phyloP scores from a whole-genome alignment of 2,888 invertebrate species.

The Gonocerus acuteangulatus region DNA sequence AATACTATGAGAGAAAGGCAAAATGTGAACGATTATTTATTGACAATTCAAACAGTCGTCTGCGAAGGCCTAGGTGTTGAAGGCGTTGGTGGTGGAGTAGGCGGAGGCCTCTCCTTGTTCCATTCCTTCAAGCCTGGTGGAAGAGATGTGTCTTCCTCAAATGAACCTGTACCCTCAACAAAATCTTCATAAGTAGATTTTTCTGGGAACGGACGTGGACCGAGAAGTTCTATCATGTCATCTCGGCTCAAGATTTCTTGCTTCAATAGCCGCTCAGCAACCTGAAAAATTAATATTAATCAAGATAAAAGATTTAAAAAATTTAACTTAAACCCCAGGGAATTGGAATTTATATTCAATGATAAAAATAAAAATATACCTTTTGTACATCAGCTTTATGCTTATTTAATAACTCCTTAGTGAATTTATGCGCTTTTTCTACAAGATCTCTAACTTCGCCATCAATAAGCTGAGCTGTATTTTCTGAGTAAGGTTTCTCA shows the following conservation, averaged over 20 bases:
- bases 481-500: slow-evolving; percentile 96
- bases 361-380: slow-evolving; percentile 43
- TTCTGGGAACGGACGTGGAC: slow-evolving; percentile 91
- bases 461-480: slow-evolving; percentile 93
- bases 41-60: slow-evolving; percentile 3
- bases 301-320: too few species aligned
- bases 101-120: slow-evolving; percentile 61
- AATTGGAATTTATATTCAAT: too few species aligned
- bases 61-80: slow-evolving; percentile 6
- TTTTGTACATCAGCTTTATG: slow-evolving; percentile 83
- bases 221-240: slow-evolving; percentile 95
- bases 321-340: too few species aligned
- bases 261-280: slow-evolving; percentile 78
- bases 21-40: too few species aligned
- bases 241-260: slow-evolving; percentile 92
- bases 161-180: slow-evolving; percentile 94
- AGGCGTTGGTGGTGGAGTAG: slow-evolving; percentile 13
- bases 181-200: slow-evolving; percentile 99
- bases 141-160: slow-evolving; percentile 90
- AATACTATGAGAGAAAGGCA: too few species aligned
- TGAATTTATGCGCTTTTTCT: slow-evolving; percentile 67
- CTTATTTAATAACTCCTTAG: slow-evolving; percentile 63
- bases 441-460: slow-evolving; percentile 78
- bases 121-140: slow-evolving; percentile 93
- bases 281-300: slow-evolving; percentile 42